These are phyloP conservation scores for Hydropotes inermis DNA, from an alignment of 2,113 vertebrate genomes.

Conservation along the genomic window DNA sequence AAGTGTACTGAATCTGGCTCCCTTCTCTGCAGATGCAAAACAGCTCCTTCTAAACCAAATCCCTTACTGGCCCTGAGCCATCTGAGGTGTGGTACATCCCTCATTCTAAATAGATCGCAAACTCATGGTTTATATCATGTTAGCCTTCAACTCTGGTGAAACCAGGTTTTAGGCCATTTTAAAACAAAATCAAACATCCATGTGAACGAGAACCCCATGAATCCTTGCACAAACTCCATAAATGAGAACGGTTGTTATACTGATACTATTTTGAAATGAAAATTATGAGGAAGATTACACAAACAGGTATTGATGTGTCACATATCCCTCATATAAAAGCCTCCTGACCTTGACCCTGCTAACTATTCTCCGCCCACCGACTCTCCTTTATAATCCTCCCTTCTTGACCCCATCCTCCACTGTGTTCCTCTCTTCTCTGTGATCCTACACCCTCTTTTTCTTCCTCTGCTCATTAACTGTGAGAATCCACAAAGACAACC, in stretches of 20 bases:
- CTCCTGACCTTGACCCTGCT: background rate
- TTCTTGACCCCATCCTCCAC: background rate
- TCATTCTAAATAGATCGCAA: background rate
- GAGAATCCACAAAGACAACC: background rate
- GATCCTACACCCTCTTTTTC: background rate
- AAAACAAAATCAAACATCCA: background rate
- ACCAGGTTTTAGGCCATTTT: background rate
- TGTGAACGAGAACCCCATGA: background rate
- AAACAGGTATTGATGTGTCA: background rate
- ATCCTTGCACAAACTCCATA: background rate
- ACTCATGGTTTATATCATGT: background rate
- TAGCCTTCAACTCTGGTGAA: conserved; percentile 4
- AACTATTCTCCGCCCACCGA: background rate
- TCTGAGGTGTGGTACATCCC: background rate
- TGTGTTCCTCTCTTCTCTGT: background rate
- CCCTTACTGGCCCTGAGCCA: background rate
- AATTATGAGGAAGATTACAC: background rate
- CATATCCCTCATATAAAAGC: background rate
- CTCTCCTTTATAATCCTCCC: background rate
- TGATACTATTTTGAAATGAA: background rate
- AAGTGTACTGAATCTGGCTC: background rate
- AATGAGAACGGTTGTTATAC: background rate
- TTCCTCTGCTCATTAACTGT: background rate
- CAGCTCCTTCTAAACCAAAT: background rate
- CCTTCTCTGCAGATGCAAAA: background rate